Conservation (phyloP, 2,113 vertebrate species). For the Cephalopholis sonnerati region DNA sequence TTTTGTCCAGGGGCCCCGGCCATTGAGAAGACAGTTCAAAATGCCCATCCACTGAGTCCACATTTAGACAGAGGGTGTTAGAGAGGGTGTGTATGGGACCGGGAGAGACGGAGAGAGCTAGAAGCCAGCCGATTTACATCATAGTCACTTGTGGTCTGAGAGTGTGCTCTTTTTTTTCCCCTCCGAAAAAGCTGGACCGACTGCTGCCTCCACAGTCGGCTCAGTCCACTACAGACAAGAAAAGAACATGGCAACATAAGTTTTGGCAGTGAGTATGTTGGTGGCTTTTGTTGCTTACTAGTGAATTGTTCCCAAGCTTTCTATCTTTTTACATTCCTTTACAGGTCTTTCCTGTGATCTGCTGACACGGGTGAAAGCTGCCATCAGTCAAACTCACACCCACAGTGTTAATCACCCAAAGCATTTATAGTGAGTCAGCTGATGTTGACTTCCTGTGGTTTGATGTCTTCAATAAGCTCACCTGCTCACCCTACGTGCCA, state of each 20-base stretch:
- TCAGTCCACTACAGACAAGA: conserved; percentile 7
- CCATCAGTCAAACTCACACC: conserved; percentile 18
- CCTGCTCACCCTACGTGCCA: background rate
- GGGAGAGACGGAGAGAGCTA: conserved; percentile 36
- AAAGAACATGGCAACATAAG: conserved; percentile 5
- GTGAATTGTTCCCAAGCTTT: background rate
- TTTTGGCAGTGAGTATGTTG: background rate
- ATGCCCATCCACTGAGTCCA: conserved; percentile 80
- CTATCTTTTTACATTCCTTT: background rate
- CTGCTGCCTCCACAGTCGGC: conserved; percentile 20
- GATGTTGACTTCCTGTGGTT: conserved; percentile 14
- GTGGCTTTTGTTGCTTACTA: background rate
- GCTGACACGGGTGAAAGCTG: background rate
- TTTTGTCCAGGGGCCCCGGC: conserved; percentile 80
- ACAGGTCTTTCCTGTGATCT: background rate
- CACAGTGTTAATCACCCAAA: background rate
- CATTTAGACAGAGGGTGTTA: conserved; percentile 75
- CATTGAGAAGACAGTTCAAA: conserved; percentile 83
- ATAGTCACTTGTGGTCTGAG: conserved; percentile 69
- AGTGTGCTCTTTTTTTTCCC: conserved; percentile 38
- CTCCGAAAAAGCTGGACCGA: conserved; percentile 3
- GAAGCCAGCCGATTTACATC: conserved; percentile 79
- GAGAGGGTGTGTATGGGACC: conserved; percentile 50
- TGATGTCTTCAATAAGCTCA: conserved; percentile 25
- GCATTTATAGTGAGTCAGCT: background rate